Evolutionary conservation across 2,888 invertebrate genomes (phyloP).

Genomic region (Synanthedon myopaeformis): DNA sequence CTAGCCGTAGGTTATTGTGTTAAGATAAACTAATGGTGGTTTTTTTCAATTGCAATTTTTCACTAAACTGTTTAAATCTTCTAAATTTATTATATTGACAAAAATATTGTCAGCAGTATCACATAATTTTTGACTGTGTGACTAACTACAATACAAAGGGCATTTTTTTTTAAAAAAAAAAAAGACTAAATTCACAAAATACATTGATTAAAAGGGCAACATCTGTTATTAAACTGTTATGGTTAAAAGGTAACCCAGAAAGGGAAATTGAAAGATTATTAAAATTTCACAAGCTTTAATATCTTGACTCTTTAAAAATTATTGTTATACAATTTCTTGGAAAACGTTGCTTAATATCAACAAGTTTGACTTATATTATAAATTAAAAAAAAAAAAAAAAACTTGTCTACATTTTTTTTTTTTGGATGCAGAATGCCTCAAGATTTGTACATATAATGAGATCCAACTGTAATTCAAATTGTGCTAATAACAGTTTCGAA

Average conservation of each 20-base stretch:
- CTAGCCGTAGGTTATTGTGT: too few relatives aligned
- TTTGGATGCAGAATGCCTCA: background rate
- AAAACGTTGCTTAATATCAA: constrained; percentile 37
- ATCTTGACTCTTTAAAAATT: constrained; percentile 32
- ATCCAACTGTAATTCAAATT: constrained; percentile 34
- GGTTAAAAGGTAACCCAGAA: background rate
- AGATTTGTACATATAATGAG: constrained; percentile 44
- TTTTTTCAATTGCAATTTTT: too few relatives aligned
- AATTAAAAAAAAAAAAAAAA: background rate
- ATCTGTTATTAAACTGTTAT: background rate
- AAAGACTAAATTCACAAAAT: background rate
- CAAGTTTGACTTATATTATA: background rate
- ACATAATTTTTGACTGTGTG: too few relatives aligned
- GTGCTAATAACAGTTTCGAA: background rate
- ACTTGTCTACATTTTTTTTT: background rate
- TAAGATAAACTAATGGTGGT: too few relatives aligned
- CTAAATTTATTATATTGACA: too few relatives aligned
- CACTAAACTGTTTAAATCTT: background rate
- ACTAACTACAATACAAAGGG: too few relatives aligned
- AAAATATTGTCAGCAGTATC: too few relatives aligned
- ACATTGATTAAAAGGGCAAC: background rate
- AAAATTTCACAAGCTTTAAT: constrained; percentile 43
- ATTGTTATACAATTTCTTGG: constrained; percentile 40
- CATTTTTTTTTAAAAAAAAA: too few relatives aligned
- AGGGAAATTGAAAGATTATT: constrained; percentile 6